These are phyloP conservation scores for Virgularia gustaviana DNA, from an alignment of 92 coral and sea anemone genomes.

Conservation along the genomic window DNA sequence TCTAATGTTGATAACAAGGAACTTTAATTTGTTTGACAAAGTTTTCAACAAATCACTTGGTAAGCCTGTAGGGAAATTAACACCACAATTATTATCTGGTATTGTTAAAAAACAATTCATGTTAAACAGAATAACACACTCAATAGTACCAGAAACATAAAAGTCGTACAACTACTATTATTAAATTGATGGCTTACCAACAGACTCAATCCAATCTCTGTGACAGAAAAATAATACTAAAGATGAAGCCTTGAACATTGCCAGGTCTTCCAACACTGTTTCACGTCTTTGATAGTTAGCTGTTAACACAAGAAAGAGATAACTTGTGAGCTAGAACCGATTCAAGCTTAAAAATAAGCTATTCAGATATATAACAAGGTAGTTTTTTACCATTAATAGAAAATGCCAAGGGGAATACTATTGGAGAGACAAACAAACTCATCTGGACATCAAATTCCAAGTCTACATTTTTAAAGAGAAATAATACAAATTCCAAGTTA, in stretches of 20 bases:
- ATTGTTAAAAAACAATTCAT: too few relatives aligned
- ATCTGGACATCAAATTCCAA: slow-evolving; percentile 84
- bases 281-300: slow-evolving; percentile 99
- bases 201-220: slow-evolving; percentile 78
- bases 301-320: slow-evolving; percentile 22
- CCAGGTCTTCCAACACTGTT: slow-evolving; percentile 87
- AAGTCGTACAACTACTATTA: neutral
- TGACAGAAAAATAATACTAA: slow-evolving; percentile 86
- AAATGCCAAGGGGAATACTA: slow-evolving; percentile 90
- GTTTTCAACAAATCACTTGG: slow-evolving; percentile 68
- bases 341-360: neutral
- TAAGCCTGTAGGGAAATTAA: slow-evolving; percentile 55
- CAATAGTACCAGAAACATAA: neutral
- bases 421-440: slow-evolving; percentile 90
- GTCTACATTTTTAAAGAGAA: slow-evolving; percentile 51
- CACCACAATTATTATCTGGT: too few relatives aligned
- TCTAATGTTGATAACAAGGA: slow-evolving; percentile 77
- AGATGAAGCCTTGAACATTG: slow-evolving; percentile 86
- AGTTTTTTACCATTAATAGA: slow-evolving; percentile 78
- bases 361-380: neutral
- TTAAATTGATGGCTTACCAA: slow-evolving; percentile 79
- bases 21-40: slow-evolving; percentile 70
- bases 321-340: neutral
- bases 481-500: neutral
- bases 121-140: too few relatives aligned